Evolutionary conservation across 1,140 invertebrate genomes (phyloP).

Genomic region (Odontomachus brunneus): DNA sequence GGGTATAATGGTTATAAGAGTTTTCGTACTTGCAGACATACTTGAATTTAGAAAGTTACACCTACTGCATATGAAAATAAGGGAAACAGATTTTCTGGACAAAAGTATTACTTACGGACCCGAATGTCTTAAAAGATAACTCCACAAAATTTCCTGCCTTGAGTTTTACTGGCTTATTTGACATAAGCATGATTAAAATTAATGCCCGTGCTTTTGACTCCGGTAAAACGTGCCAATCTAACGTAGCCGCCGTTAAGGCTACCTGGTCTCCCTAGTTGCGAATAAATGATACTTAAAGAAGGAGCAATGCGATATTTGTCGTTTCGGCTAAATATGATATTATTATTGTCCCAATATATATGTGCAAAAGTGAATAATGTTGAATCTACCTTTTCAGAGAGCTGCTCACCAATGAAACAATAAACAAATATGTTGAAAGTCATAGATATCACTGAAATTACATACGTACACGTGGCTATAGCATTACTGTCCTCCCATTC

Average conservation of each 20-base stretch:
- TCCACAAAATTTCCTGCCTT: constrained; percentile 64
- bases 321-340: too few species aligned
- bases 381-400: constrained; percentile 59
- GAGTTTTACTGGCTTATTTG: constrained; percentile 62
- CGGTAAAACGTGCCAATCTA: constrained; percentile 65
- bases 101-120: constrained; percentile 56
- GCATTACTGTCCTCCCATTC: constrained; percentile 62
- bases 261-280: constrained; percentile 59
- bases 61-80: not conserved
- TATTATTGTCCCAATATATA: too few species aligned
- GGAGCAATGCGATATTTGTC: not conserved
- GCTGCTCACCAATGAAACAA: constrained; percentile 70
- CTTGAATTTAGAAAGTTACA: too few species aligned
- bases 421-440: constrained; percentile 65
- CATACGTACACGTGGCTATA: not conserved
- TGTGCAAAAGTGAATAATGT: not conserved
- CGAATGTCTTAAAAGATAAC: constrained; percentile 67
- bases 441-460: constrained; percentile 58
- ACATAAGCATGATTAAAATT: constrained; percentile 70
- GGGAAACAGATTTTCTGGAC: too few species aligned
- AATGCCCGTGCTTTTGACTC: constrained; percentile 54
- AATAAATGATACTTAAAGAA: not conserved
- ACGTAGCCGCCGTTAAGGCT: constrained; percentile 36
- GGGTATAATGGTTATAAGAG: too few species aligned
- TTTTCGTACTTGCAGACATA: too few species aligned